Evolutionary conservation across 1,140 invertebrate species (phyloP).

Genomic region (Rhopalosiphum maidis): DNA sequence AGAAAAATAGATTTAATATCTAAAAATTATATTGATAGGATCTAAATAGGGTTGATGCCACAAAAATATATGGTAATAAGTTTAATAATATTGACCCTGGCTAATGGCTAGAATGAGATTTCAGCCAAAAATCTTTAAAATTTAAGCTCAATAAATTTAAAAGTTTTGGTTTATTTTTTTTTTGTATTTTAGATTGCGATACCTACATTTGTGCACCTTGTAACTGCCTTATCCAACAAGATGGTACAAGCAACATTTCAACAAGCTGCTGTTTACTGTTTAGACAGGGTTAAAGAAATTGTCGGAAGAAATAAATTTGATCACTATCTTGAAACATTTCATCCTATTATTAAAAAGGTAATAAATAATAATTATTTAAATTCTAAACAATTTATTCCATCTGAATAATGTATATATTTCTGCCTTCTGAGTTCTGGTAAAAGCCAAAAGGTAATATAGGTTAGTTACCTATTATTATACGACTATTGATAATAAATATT

Average conservation of each 20-base stretch:
- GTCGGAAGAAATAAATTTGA: constrained; percentile 69
- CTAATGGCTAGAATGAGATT: neutral
- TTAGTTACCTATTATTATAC: too few relatives aligned
- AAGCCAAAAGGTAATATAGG: too few relatives aligned
- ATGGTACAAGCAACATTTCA: constrained; percentile 72
- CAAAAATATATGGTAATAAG: neutral
- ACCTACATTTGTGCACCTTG: constrained; percentile 61
- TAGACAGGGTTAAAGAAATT: constrained; percentile 72
- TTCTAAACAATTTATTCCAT: neutral
- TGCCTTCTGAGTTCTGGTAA: neutral
- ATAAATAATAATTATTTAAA: neutral
- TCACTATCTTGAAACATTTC: constrained; percentile 64
- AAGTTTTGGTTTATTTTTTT: neutral
- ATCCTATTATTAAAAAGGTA: constrained; percentile 66
- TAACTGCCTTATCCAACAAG: constrained; percentile 71
- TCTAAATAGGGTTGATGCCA: neutral
- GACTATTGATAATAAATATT: too few relatives aligned
- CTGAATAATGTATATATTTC: neutral
- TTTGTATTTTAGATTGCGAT: constrained; percentile 34
- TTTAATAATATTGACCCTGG: neutral
- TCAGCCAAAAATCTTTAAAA: neutral
- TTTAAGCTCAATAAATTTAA: neutral
- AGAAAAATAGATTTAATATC: neutral
- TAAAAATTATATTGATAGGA: neutral
- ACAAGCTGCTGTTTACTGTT: constrained; percentile 72